A percentile compares a stretch with the other conserved stretches of the same genome.
Conservation (phyloP, 2,797 vertebrate genomes). For the Potorous gilbertii region DNA sequence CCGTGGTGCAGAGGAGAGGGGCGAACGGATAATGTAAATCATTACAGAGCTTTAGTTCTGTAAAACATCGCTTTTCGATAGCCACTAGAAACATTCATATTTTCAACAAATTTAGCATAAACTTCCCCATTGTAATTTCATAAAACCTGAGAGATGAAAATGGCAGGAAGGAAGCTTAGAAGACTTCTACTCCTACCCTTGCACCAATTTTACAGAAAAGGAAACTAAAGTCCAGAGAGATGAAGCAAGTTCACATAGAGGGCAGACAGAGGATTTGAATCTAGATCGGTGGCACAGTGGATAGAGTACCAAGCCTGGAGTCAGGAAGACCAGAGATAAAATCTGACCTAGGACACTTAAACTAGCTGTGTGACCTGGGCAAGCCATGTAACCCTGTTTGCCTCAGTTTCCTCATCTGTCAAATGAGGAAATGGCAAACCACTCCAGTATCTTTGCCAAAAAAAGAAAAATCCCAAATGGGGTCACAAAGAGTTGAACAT, state of each 20-base stretch:
- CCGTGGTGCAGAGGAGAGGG: neutral
- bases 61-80: neutral
- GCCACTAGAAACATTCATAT: neutral
- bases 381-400: neutral
- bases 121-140: neutral
- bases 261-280: neutral
- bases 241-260: neutral
- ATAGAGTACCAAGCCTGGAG: neutral
- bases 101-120: neutral
- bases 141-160: neutral
- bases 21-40: neutral
- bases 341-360: neutral
- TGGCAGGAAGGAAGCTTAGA: neutral
- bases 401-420: neutral
- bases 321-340: neutral
- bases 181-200: neutral
- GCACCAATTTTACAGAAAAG: neutral
- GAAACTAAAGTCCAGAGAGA: neutral
- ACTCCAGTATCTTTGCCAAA: neutral
- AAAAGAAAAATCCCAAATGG: neutral
- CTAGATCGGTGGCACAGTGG: neutral
- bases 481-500: neutral
- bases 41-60: constrained; percentile 1
- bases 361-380: neutral
- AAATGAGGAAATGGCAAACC: neutral